phyloP scores from a whole-genome alignment of 2,797 vertebrate genomes.

The Spinus olivaceus region DNA sequence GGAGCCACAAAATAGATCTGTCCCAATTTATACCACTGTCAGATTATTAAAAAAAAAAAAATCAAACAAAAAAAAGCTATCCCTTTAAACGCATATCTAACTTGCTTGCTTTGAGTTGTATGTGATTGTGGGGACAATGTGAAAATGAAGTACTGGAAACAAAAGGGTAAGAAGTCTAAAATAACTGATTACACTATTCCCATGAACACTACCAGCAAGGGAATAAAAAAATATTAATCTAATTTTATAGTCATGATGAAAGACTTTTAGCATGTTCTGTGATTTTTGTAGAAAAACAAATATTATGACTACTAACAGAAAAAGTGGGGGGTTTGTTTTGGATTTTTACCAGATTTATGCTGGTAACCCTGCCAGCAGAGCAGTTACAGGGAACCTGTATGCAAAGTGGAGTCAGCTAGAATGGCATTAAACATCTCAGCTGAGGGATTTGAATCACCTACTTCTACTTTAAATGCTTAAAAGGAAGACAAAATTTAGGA shows the following conservation, averaged over 20 bases:
- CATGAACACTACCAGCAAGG: not conserved
- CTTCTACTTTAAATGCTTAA: not conserved
- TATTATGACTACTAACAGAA: not conserved
- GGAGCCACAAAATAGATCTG: not conserved
- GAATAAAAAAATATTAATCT: not conserved
- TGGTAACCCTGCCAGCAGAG: not conserved
- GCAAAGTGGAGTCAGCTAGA: not conserved
- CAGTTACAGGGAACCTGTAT: not conserved
- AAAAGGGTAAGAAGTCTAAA: not conserved
- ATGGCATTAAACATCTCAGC: not conserved
- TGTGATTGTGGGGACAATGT: not conserved
- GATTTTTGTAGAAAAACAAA: not conserved
- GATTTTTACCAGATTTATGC: not conserved
- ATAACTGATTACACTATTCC: not conserved
- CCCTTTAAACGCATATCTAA: not conserved
- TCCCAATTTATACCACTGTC: not conserved
- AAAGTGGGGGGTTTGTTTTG: accelerated
- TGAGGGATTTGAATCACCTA: not conserved
- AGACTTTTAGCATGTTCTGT: not conserved
- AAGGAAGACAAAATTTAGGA: not conserved
- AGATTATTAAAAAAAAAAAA: not conserved
- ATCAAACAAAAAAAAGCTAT: not conserved
- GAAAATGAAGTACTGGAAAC: not conserved
- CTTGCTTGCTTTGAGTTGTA: not conserved
- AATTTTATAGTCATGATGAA: not conserved